Evolutionary conservation across 2,113 vertebrate genomes (phyloP).

Genomic region (Gallinago jamesoni): DNA sequence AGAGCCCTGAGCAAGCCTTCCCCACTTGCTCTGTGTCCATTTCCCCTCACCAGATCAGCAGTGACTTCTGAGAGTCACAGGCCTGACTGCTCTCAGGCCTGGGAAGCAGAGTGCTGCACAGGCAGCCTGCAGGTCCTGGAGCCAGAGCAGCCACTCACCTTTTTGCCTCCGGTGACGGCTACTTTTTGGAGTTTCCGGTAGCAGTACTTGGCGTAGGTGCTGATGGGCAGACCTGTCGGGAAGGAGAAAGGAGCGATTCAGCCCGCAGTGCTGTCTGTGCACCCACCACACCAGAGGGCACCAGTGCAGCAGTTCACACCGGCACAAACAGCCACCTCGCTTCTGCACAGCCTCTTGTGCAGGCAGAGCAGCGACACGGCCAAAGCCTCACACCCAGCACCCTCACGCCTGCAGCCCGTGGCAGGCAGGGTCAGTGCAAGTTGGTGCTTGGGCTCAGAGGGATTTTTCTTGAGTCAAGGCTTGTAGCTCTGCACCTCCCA

Average conservation of each 20-base stretch:
- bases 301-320: background rate
- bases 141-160: slow-evolving; percentile 71
- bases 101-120: rapidly evolving
- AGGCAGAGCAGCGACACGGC: background rate
- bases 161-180: slow-evolving; percentile 86
- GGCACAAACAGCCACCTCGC: background rate
- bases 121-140: background rate
- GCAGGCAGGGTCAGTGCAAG: background rate
- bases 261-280: rapidly evolving
- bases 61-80: background rate
- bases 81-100: no score
- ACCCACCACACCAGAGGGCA: background rate
- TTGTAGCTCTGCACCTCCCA: background rate
- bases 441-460: background rate
- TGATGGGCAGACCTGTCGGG: slow-evolving; percentile 82
- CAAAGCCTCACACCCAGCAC: rapidly evolving
- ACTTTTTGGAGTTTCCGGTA: slow-evolving; percentile 89
- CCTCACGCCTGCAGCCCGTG: rapidly evolving
- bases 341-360: background rate
- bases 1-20: background rate
- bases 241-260: background rate
- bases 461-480: background rate
- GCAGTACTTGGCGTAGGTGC: slow-evolving; percentile 90
- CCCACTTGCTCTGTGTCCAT: rapidly evolving
- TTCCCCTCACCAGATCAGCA: background rate